phyloP scores from a whole-genome alignment of 2,113 vertebrate species.

The Epinephelus fuscoguttatus region DNA sequence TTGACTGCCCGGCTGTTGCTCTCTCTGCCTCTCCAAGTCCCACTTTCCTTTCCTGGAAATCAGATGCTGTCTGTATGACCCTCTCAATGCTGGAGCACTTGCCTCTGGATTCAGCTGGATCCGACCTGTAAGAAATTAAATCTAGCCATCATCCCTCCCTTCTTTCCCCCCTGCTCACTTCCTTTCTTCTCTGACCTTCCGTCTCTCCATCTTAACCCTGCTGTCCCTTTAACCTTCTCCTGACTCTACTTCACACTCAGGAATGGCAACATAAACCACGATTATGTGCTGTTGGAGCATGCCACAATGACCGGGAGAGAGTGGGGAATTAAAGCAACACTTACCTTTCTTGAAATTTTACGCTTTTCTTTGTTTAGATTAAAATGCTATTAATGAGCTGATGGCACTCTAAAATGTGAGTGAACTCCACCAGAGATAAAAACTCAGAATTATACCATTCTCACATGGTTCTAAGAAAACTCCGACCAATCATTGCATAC shows the following conservation, averaged over 20 bases:
- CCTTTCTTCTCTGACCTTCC: constrained; percentile 8
- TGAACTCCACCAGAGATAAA: too few species aligned
- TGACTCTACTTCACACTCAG: constrained; percentile 25
- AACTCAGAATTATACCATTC: too few species aligned
- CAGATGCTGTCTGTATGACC: constrained; percentile 7
- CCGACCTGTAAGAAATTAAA: constrained; percentile 21
- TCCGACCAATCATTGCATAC: too few species aligned
- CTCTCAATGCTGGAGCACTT: not conserved
- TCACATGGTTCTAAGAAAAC: too few species aligned
- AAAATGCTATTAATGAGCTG: too few species aligned
- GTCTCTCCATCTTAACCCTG: constrained; percentile 13
- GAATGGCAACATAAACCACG: constrained; percentile 20
- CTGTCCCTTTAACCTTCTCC: constrained; percentile 25
- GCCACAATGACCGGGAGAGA: not conserved
- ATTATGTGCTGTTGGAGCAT: constrained; percentile 19
- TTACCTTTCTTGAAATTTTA: too few species aligned
- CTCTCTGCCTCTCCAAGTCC: constrained; percentile 8
- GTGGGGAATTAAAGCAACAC: not conserved
- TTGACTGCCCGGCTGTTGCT: not conserved
- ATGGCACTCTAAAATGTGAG: too few species aligned
- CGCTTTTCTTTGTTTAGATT: too few species aligned
- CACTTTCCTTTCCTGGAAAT: constrained; percentile 29
- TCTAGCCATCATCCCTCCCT: constrained; percentile 1
- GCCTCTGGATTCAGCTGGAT: constrained; percentile 42
- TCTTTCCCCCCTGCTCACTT: not conserved